Conservation (phyloP, 2,797 vertebrate species). For the Pangasius mekongensis region DNA sequence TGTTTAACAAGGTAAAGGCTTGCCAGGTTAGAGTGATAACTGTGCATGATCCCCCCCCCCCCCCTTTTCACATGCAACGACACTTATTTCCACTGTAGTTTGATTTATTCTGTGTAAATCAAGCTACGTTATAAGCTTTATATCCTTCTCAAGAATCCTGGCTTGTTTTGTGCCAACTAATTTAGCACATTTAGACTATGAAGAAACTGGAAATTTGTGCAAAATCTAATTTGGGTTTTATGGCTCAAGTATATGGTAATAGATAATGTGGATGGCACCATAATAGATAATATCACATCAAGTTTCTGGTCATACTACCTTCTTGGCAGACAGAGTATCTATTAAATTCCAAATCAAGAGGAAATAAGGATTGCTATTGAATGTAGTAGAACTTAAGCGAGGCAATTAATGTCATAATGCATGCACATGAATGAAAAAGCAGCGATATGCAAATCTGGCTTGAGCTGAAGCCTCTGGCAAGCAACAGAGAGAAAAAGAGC, state of each 20-base stretch:
- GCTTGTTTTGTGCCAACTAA: background rate
- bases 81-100: background rate
- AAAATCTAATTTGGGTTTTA: background rate
- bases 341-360: background rate
- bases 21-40: conserved; percentile 21
- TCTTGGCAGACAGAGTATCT: background rate
- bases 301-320: background rate
- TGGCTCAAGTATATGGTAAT: background rate
- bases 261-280: background rate
- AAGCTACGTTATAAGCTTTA: background rate
- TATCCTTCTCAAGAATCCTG: background rate
- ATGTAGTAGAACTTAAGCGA: background rate
- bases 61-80: background rate
- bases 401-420: background rate
- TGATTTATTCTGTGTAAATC: background rate
- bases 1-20: conserved; percentile 34
- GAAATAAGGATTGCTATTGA: background rate
- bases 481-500: background rate
- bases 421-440: conserved; percentile 9
- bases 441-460: background rate
- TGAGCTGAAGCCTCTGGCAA: conserved; percentile 6
- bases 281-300: background rate
- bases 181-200: background rate
- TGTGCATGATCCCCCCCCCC: background rate
- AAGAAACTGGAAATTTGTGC: background rate